Percentiles rank a stretch among this genome's conserved stretches.
Conservation (phyloP, 2,888 invertebrate genomes). For the Xestia sexstrigata region DNA sequence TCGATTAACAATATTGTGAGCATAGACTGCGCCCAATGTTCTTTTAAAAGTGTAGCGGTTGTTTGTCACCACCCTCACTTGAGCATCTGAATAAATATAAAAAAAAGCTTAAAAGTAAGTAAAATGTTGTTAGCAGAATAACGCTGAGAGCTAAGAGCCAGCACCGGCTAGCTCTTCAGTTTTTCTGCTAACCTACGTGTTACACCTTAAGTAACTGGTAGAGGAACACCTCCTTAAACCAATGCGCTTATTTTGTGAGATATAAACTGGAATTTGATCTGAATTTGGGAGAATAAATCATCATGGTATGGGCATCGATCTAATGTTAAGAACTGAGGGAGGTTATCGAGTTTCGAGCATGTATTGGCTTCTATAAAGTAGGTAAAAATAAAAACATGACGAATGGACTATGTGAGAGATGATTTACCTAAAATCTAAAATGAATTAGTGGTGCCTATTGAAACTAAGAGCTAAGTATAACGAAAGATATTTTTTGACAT, state of each 20-base stretch:
- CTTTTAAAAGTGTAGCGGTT: constrained; percentile 21
- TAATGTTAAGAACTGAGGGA: not conserved
- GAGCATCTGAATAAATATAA: constrained; percentile 20
- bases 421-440: not conserved
- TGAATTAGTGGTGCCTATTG: not conserved
- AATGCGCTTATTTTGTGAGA: not conserved
- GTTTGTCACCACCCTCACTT: constrained; percentile 43
- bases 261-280: no score
- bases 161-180: not conserved
- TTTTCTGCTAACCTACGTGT: not conserved
- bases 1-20: not conserved
- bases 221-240: not conserved
- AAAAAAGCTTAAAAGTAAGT: not conserved
- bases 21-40: constrained; percentile 35
- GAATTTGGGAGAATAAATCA: not conserved
- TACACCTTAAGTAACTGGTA: not conserved
- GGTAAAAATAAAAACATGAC: not conserved
- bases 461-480: not conserved
- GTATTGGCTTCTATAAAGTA: not conserved
- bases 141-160: no score
- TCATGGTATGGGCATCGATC: not conserved
- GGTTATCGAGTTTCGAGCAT: not conserved
- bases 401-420: not conserved
- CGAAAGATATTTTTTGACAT: no score
- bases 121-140: not conserved